These are phyloP conservation scores for Notocelia uddmanniana DNA, from an alignment of 2,888 invertebrate species.

Conservation along the genomic window DNA sequence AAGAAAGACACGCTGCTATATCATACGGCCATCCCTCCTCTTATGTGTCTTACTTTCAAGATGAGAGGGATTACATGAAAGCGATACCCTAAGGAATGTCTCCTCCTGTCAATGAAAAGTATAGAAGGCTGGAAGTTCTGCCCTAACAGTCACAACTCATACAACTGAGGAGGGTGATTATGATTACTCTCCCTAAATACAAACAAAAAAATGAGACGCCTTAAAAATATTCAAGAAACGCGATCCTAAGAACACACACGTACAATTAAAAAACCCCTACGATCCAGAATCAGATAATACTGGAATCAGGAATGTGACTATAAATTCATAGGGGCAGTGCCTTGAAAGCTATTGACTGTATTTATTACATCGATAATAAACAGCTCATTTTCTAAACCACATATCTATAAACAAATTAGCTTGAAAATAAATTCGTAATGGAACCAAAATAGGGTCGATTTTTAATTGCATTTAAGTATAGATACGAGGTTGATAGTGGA, in stretches of 20 bases:
- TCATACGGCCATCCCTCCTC: too few species aligned
- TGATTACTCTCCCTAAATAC: too few species aligned
- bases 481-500: neutral
- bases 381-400: neutral
- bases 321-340: slow-evolving; percentile 38
- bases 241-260: slow-evolving; percentile 9
- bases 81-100: too few species aligned
- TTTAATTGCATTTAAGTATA: neutral
- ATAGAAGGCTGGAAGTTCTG: too few species aligned
- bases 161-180: too few species aligned
- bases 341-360: slow-evolving; percentile 40
- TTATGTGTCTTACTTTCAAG: too few species aligned
- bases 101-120: too few species aligned
- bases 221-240: neutral
- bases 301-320: slow-evolving; percentile 41
- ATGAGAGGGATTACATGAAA: too few species aligned
- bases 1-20: too few species aligned
- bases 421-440: neutral
- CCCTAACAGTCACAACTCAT: too few species aligned
- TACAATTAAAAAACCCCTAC: slow-evolving; percentile 28
- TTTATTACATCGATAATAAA: slow-evolving; percentile 39
- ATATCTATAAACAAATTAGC: neutral
- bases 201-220: too few species aligned
- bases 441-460: neutral
- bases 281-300: slow-evolving; percentile 38